phyloP scores from a whole-genome alignment of 2,113 vertebrate genomes.

The Pardalotus punctatus region DNA sequence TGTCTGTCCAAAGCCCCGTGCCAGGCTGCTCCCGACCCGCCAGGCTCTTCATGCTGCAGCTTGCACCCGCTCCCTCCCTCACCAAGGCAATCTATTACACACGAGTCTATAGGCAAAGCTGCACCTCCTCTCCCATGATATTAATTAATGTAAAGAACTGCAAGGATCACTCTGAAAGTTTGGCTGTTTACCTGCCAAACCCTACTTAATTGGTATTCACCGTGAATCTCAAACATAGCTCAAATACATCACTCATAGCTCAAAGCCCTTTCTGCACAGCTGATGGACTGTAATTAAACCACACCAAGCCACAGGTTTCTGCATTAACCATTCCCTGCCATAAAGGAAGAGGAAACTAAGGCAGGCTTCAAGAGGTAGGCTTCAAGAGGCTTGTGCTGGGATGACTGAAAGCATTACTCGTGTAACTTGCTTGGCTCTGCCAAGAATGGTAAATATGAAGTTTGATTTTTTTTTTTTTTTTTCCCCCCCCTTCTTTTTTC shows the following conservation, averaged over 20 bases:
- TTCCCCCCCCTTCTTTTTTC: not conserved
- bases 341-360: not conserved
- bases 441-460: not conserved
- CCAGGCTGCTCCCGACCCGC: not conserved
- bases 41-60: not conserved
- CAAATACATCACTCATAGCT: not conserved
- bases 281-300: not conserved
- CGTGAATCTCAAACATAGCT: not conserved
- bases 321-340: not conserved
- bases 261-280: not conserved
- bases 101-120: not conserved
- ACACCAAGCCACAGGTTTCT: not conserved
- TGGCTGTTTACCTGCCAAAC: not conserved
- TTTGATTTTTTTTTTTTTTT: not conserved
- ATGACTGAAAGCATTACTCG: not conserved
- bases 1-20: not conserved
- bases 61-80: not conserved
- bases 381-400: too few relatives aligned
- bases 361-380: not conserved
- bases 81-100: not conserved
- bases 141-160: not conserved
- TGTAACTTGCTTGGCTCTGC: not conserved
- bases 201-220: not conserved
- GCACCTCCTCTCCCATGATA: not conserved
- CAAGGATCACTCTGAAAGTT: not conserved